Base-by-base conservation (phyloP, 30 jellyfish, hydroid and myxozoan genomes). In the Chrysaora quinquecirrha region DNA sequence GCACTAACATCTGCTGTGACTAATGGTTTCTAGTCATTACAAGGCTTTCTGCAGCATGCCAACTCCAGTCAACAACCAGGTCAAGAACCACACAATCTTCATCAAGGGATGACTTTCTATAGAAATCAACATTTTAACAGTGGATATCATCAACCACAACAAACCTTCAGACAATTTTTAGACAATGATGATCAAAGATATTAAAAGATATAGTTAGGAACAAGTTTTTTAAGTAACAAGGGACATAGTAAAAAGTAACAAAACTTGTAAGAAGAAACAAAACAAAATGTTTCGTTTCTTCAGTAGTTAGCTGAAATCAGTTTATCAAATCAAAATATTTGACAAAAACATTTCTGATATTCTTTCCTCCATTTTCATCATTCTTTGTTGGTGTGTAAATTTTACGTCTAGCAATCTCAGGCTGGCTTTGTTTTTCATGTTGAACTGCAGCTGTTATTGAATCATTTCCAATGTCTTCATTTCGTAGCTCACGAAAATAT, bases 401-500 rank as follows among this genome's bases (percentile, higher is more conserved):
- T 38, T 38, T 38, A 38, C 54, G 6, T 38, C 54, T 38, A 38
- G 54, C 6, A 38, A 38, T 38, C 54, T 38, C 54, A 38, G 54
- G 54, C 54, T 38, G 54, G 54, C 54, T 38, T 38, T 38, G 54
- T 38, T 38, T 38, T 38, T 38, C 54, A 38, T 58, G 32, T 58
- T 21, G 71, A 58, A 58, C 33, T 21, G 32, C 71, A n/a, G 16
- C 71, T 58, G 32, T 58, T 3, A 58, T 20, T n/a, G 71, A n/a
- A 3, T 58, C 54, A 38, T 38, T 38, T 38, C 54, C 14, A 14
- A 38, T 38, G 54, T 38, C 54, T 60, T 77, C 80, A 10, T 47
- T 35, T 29, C 0, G 48, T 3, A 64, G 64, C 62, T 87, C 96
- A 62, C 93, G 78, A 58, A 78, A 61, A 54, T 78, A 47, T 87